Percentiles rank a stretch among this genome's conserved stretches.
phyloP scores from a whole-genome alignment of 2,797 vertebrate genomes.

The Danio kyathit region DNA sequence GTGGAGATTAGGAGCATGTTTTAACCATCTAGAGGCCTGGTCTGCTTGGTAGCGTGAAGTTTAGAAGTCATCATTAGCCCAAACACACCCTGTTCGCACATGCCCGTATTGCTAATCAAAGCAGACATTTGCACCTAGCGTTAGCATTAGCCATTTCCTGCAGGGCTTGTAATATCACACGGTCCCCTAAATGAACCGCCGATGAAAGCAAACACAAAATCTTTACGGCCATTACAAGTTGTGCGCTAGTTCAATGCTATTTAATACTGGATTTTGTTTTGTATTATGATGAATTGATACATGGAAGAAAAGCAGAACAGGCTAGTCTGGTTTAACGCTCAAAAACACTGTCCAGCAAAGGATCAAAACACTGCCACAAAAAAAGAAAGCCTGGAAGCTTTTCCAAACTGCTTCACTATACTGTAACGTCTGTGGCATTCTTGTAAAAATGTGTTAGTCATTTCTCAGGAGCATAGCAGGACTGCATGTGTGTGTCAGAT shows the following conservation, averaged over 20 bases:
- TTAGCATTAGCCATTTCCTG: slow-evolving; percentile 57
- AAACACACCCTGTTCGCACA: slow-evolving; percentile 53
- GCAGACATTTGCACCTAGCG: slow-evolving; percentile 61
- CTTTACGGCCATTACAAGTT: slow-evolving; percentile 53
- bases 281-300: slow-evolving; percentile 19
- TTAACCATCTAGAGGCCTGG: slow-evolving; percentile 66
- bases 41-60: slow-evolving; percentile 44
- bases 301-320: slow-evolving; percentile 56
- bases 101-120: slow-evolving; percentile 65
- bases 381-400: slow-evolving; percentile 24
- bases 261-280: neutral
- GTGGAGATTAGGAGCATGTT: slow-evolving; percentile 74
- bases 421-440: slow-evolving; percentile 58
- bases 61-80: slow-evolving; percentile 56
- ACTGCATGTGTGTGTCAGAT: slow-evolving; percentile 33
- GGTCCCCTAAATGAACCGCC: slow-evolving; percentile 35
- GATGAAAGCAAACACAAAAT: slow-evolving; percentile 65
- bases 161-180: slow-evolving; percentile 63
- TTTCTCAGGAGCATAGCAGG: slow-evolving; percentile 50
- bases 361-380: slow-evolving; percentile 58
- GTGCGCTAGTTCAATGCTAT: neutral
- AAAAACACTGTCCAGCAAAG: slow-evolving; percentile 58
- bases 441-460: slow-evolving; percentile 51
- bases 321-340: slow-evolving; percentile 63
- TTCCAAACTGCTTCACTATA: slow-evolving; percentile 20